Base-by-base conservation (phyloP, 2,797 vertebrate genomes). In the Sebastes trivittatus region DNA sequence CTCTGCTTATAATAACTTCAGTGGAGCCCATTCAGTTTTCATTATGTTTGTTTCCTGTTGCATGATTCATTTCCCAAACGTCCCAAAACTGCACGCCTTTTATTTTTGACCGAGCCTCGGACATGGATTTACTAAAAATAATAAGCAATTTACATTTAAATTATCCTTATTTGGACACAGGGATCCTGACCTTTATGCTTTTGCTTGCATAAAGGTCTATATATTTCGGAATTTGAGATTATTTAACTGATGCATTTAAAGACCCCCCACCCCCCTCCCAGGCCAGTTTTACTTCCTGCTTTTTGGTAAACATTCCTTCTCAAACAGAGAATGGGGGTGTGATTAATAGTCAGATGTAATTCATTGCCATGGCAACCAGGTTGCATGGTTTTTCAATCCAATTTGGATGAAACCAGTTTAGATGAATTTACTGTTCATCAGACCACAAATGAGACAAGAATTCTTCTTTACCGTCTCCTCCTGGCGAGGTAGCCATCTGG, bases 21-120 rank as follows among this genome's bases (percentile, higher is more conserved):
- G 55, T 46, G 14, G 63, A 82, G 67, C 55, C 65, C 68, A 77
- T 81, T 90, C 71, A 71, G 63, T 63, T 88, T 87, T 86, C n/a
- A 77, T 86, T 68, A 70, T 75, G 58, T 71, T 72, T 82, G 6
- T 80, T 81, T 88, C 76, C 70, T 61, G 75, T 87, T 78, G 14
- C 77, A 69, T 88, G 60, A 61, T 61, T 61, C 59, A 89, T 85
- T 85, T 85, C 66, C 30, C 58, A 22, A 62, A 68, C 34, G 56
- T 66, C 74, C 77, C 49, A 61, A 78, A 80, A 75, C 34, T 56
- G 58, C 13, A 14, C 60, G 59, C 16, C 11, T 75, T 79, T 76
- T 76, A 54, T 42, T 54, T 69, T 56, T 61, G 11, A 36, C 34
- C 54, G 0, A 25, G 64, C 22, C 23, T 30, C 10, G 1, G 11